Percentiles rank a stretch among this genome's conserved stretches.
Conservation (phyloP, 2,797 vertebrate genomes). For the Apodemus agrarius region DNA sequence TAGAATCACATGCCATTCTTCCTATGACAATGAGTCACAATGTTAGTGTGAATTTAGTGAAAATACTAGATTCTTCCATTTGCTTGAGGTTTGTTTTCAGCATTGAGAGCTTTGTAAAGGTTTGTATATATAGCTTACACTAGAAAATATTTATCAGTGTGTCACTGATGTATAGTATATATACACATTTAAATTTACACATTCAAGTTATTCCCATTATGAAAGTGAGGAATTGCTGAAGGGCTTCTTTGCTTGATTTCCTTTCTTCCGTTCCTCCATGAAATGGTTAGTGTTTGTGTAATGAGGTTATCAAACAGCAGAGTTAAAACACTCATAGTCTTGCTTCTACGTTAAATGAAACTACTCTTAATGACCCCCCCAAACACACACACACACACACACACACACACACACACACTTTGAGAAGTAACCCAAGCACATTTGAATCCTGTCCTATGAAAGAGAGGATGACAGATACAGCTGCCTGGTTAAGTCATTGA, state of each 20-base stretch:
- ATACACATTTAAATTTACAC: neutral
- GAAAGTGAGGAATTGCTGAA: slow-evolving; percentile 10
- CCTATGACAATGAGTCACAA: slow-evolving; percentile 40
- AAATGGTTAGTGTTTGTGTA: slow-evolving; percentile 28
- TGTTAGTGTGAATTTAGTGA: slow-evolving; percentile 37
- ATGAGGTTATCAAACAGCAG: neutral
- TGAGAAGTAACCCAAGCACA: slow-evolving; percentile 70
- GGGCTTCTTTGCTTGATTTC: neutral
- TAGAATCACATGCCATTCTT: slow-evolving; percentile 61
- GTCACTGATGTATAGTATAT: neutral
- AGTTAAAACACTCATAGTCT: slow-evolving; percentile 35
- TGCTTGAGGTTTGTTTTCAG: slow-evolving; percentile 28
- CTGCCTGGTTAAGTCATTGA: slow-evolving; percentile 71
- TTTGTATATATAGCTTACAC: neutral
- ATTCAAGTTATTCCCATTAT: neutral
- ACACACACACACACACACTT: slow-evolving; percentile 44
- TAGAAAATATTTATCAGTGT: neutral
- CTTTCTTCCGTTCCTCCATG: neutral
- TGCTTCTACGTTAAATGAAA: slow-evolving; percentile 64
- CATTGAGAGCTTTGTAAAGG: slow-evolving; percentile 24
- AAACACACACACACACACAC: slow-evolving; percentile 29
- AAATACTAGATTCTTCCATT: slow-evolving; percentile 34
- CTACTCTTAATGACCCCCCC: slow-evolving; percentile 63
- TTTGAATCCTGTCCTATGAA: slow-evolving; percentile 51
- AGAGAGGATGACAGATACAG: slow-evolving; percentile 57